A percentile compares a stretch with the other conserved stretches of the same genome.
These are phyloP conservation scores for Ochropleura plecta DNA, from an alignment of 2,888 invertebrate species.

Conservation along the genomic window DNA sequence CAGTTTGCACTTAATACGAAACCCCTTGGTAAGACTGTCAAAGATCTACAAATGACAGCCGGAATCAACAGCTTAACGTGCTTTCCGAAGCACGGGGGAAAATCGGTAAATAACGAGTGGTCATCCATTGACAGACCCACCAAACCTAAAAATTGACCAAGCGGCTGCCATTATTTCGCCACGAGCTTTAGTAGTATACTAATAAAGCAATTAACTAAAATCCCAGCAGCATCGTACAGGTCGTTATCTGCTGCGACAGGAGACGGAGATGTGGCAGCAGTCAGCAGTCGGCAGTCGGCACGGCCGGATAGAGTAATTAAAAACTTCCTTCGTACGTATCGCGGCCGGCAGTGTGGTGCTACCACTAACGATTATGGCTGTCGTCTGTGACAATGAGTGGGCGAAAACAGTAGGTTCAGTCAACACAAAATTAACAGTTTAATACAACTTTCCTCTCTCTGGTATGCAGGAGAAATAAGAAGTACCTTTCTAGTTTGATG, in stretches of 20 bases:
- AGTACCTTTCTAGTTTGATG: too few species aligned
- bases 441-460: too few species aligned
- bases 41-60: too few species aligned
- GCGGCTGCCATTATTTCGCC: too few species aligned
- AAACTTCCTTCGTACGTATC: conserved; percentile 71
- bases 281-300: conserved; percentile 44
- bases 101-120: too few species aligned
- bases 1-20: too few species aligned
- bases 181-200: background rate
- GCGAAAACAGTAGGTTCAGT: conserved; percentile 27
- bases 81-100: too few species aligned
- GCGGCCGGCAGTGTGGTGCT: conserved; percentile 52
- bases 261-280: conserved; percentile 41
- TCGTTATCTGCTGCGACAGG: conserved; percentile 30
- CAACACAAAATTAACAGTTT: background rate
- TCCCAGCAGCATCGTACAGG: background rate
- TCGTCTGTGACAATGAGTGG: conserved; percentile 32
- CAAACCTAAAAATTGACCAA: too few species aligned
- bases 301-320: conserved; percentile 75
- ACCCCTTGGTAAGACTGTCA: too few species aligned
- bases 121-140: too few species aligned
- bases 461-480: too few species aligned
- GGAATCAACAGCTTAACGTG: too few species aligned
- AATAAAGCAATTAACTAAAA: conserved; percentile 39
- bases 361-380: conserved; percentile 71